phyloP scores from a whole-genome alignment of 2,888 invertebrate genomes.

The Operophtera brumata region DNA sequence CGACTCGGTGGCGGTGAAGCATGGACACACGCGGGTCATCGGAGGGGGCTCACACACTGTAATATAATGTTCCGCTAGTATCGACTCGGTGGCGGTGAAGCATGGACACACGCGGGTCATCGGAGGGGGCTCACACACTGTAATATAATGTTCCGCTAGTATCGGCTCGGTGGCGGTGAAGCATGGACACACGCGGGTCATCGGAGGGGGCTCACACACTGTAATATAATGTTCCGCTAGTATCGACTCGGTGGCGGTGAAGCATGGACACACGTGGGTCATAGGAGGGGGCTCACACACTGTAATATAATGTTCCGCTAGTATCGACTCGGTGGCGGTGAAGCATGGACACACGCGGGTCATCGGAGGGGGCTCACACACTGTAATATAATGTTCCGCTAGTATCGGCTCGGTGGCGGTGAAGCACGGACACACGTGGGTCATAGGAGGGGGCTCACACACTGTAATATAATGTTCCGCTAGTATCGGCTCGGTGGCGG shows the following conservation, averaged over 20 bases:
- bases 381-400: conserved; percentile 40
- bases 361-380: conserved; percentile 45
- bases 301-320: conserved; percentile 38
- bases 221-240: conserved; percentile 34
- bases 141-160: conserved; percentile 31
- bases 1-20: conserved; percentile 34
- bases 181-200: conserved; percentile 52
- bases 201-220: conserved; percentile 49
- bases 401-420: conserved; percentile 30
- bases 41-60: conserved; percentile 49
- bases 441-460: conserved; percentile 43
- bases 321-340: conserved; percentile 25
- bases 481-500: conserved; percentile 30
- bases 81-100: conserved; percentile 26
- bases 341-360: conserved; percentile 50
- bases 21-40: conserved; percentile 49
- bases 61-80: conserved; percentile 32
- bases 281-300: conserved; percentile 48
- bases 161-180: conserved; percentile 26
- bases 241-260: conserved; percentile 25
- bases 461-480: conserved; percentile 44
- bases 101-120: conserved; percentile 52
- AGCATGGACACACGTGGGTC: conserved; percentile 51
- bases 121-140: conserved; percentile 49
- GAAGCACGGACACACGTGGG: conserved; percentile 49